phyloP scores from a whole-genome alignment of 2,888 invertebrate species.

The Caenorhabditis macrosperma region DNA sequence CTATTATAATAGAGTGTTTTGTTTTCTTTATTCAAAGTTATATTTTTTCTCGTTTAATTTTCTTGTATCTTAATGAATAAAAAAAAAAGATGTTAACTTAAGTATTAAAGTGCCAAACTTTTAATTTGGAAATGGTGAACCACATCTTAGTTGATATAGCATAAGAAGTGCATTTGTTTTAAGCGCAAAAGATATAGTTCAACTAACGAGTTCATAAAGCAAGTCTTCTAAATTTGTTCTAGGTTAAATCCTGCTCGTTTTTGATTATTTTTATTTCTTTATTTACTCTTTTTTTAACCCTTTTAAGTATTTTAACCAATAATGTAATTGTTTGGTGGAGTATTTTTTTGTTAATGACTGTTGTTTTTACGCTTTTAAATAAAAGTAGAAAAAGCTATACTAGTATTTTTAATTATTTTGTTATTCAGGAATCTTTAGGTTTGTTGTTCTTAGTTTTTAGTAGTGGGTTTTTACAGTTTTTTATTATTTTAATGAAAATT shows the following conservation, averaged over 20 bases:
- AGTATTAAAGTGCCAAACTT: conserved; percentile 72
- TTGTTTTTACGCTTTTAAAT: conserved; percentile 64
- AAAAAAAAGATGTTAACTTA: conserved; percentile 69
- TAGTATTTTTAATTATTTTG: conserved; percentile 67
- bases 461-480: conserved; percentile 60
- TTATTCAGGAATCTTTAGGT: conserved; percentile 67
- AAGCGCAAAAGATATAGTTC: conserved; percentile 73
- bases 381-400: conserved; percentile 63
- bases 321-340: conserved; percentile 66
- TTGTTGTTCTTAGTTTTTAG: conserved; percentile 64
- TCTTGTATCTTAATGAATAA: conserved; percentile 71
- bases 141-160: conserved; percentile 74
- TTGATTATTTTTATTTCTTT: conserved; percentile 64
- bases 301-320: conserved; percentile 48
- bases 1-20: conserved; percentile 75
- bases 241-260: conserved; percentile 71
- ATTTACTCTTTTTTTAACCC: conserved; percentile 57
- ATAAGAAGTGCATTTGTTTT: conserved; percentile 75
- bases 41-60: conserved; percentile 74
- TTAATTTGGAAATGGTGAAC: conserved; percentile 74
- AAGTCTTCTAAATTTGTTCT: conserved; percentile 73
- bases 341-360: conserved; percentile 66
- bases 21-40: conserved; percentile 73
- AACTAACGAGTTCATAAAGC: conserved; percentile 67
- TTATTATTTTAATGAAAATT: conserved; percentile 66